These are phyloP conservation scores for Phenganax marumi DNA, from an alignment of 92 coral and sea anemone genomes.

Conservation along the genomic window DNA sequence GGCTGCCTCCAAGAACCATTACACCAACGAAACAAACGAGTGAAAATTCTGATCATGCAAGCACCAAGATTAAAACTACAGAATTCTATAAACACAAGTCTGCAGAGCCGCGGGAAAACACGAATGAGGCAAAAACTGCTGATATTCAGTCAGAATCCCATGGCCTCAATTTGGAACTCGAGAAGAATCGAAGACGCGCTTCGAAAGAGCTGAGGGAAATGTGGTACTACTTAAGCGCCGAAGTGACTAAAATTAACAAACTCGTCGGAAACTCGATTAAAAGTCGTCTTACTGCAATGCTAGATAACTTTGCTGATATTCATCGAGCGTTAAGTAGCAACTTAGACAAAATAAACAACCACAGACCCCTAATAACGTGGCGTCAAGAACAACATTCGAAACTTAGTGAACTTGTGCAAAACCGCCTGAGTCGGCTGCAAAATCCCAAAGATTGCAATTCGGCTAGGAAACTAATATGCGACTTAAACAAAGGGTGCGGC, in stretches of 20 bases:
- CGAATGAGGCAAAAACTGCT: neutral
- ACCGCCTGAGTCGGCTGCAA: slow-evolving; percentile 68
- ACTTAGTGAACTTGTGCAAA: slow-evolving; percentile 75
- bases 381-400: slow-evolving; percentile 62
- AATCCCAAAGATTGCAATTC: slow-evolving; percentile 81
- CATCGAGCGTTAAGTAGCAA: slow-evolving; percentile 73
- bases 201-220: slow-evolving; percentile 77
- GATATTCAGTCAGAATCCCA: slow-evolving; percentile 19
- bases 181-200: slow-evolving; percentile 65
- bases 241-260: slow-evolving; percentile 69
- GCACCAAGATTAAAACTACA: neutral
- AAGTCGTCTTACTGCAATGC: slow-evolving; percentile 57
- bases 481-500: slow-evolving; percentile 91
- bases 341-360: slow-evolving; percentile 63
- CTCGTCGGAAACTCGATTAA: slow-evolving; percentile 29
- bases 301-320: slow-evolving; percentile 65
- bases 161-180: slow-evolving; percentile 48
- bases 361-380: slow-evolving; percentile 64
- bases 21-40: neutral
- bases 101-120: neutral
- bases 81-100: neutral
- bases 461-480: slow-evolving; percentile 87
- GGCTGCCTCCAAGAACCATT: neutral
- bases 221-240: slow-evolving; percentile 88
- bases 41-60: neutral